Evolutionary conservation across 2,113 vertebrate species (phyloP), one percentile per base, ranked within the genome.

Genomic region (Lethenteron reissneri): DNA sequence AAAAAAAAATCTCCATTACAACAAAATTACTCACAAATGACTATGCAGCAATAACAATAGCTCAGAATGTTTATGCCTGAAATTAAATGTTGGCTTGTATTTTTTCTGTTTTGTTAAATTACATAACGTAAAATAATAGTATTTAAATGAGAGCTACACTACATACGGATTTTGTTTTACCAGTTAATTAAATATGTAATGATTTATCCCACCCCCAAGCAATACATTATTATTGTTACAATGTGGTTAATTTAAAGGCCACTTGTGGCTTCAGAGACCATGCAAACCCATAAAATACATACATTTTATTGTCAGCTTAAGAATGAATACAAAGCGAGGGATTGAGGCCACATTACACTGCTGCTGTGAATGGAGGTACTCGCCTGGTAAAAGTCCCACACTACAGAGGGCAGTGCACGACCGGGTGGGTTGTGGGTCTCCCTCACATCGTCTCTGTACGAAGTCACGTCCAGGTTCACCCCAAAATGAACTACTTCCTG

Each of bases 391-490:
- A 92, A 86, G 73, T 89, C 83, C 92, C 94, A 99, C 4, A 85
- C 92, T 1, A 86, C 81, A 2, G 84, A 81, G 0, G 94, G 89
- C 73, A 95, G 78, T 0, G 89, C 92, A 72, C 85, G 82, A 3
- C 94, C 91, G 0, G 81, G 79, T 0, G 88, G 90, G 74, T 91
- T 95, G 77, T 92, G 84, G 0, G 90, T 97, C 77, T 95, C 85
- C 72, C 91, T 83, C 71, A 80, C 81, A 3, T 88, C 86, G 0
- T 88, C 81, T 6, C 75, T 80, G 60, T 90, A 92, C 79, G 90
- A 95, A 4, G 94, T 95, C 13, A 96, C 87, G 17, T 99, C 94
- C 75, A 99, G 80, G 76, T 97, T 92, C 60, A 88, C 85, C 0
- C 90, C 90, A 13, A 86, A 99, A 71, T 83, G 85, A 72, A 97